Percentiles rank a stretch among this genome's conserved stretches.
Conservation (phyloP, 2,113 vertebrate species). For the Calyptomena viridis region DNA sequence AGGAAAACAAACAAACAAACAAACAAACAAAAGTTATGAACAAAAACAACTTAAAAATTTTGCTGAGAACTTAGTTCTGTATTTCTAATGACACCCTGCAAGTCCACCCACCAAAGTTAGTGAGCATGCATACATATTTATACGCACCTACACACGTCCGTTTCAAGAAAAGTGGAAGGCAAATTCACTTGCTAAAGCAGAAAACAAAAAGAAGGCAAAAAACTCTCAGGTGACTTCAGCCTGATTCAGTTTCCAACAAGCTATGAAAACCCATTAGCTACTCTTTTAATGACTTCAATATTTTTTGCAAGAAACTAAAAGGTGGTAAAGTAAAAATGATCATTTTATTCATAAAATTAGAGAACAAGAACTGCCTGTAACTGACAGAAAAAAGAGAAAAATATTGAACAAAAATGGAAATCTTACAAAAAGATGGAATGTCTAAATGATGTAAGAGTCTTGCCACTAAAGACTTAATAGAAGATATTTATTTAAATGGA, state of each 20-base stretch:
- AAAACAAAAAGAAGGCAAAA: constrained; percentile 12
- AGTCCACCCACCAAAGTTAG: neutral
- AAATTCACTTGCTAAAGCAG: neutral
- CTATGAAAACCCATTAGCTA: constrained; percentile 6
- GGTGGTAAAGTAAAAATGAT: constrained; percentile 6
- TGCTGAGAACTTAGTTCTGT: neutral
- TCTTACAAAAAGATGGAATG: constrained; percentile 38
- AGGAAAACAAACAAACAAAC: neutral
- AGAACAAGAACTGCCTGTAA: constrained; percentile 2
- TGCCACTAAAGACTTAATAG: constrained; percentile 63
- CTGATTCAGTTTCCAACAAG: neutral
- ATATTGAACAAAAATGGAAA: constrained; percentile 35
- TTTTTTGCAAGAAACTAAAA: constrained; percentile 5
- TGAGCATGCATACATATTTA: constrained; percentile 45
- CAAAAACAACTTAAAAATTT: neutral
- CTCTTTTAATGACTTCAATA: neutral
- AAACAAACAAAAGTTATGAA: neutral
- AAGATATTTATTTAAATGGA: constrained; percentile 69
- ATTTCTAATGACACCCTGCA: constrained; percentile 22
- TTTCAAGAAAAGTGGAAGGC: neutral
- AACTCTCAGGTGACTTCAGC: constrained; percentile 1
- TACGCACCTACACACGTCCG: neutral
- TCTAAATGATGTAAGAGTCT: constrained; percentile 43
- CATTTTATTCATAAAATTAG: neutral
- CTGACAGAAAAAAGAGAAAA: neutral